Evolutionary conservation across 2,113 vertebrate genomes (phyloP).

Genomic region (Motacilla alba): DNA sequence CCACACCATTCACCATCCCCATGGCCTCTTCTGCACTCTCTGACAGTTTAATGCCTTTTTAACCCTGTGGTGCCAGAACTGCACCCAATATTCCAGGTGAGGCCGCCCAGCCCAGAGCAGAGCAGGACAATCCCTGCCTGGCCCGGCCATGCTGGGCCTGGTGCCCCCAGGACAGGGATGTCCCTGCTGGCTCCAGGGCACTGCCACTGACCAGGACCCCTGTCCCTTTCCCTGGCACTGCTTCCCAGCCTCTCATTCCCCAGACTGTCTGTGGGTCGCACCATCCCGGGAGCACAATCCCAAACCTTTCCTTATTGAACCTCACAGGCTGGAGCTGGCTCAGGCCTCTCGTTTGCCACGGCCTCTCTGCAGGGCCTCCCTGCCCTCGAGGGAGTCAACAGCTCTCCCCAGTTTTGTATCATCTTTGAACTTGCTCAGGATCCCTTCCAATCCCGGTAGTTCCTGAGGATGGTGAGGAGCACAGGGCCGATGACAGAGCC

Average conservation of each 20-base stretch:
- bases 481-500: neutral
- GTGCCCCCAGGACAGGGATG: too few species aligned
- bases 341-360: neutral
- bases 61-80: too few species aligned
- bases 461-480: neutral
- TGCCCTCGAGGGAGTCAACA: rapidly evolving
- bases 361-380: neutral
- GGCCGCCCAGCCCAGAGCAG: too few species aligned
- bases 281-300: too few species aligned
- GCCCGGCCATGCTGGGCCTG: too few species aligned
- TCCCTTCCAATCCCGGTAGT: neutral
- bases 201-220: too few species aligned
- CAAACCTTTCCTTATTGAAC: rapidly evolving
- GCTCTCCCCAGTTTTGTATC: neutral
- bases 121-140: too few species aligned
- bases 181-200: too few species aligned
- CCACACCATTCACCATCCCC: too few species aligned
- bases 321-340: neutral
- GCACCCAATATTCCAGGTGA: too few species aligned
- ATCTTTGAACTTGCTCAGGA: neutral
- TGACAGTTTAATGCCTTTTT: rapidly evolving
- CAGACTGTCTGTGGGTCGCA: rapidly evolving
- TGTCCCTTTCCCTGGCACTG: too few species aligned
- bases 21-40: neutral
- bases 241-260: too few species aligned